Conservation (phyloP, 2,113 vertebrate genomes). For the Dunckerocampus dactyliophorus region DNA sequence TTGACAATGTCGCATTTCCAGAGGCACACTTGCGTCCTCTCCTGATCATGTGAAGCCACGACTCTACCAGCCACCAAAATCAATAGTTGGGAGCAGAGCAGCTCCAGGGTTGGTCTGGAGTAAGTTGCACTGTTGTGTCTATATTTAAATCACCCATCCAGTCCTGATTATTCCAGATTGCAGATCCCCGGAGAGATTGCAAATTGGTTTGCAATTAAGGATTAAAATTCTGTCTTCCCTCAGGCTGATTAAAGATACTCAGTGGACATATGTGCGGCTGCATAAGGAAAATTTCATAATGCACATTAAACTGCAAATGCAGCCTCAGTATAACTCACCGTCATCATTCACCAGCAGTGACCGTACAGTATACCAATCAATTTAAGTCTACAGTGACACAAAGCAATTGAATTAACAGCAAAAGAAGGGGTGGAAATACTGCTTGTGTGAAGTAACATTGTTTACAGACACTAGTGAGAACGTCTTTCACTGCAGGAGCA, state of each 20-base stretch:
- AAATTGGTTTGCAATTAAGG: conserved; percentile 12
- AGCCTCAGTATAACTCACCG: background rate
- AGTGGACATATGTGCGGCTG: background rate
- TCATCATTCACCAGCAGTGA: background rate
- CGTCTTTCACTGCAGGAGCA: conserved; percentile 21
- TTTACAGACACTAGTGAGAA: conserved; percentile 23
- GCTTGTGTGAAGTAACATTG: conserved; percentile 28
- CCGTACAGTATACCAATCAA: background rate
- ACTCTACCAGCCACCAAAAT: conserved; percentile 42
- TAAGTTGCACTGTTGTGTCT: conserved; percentile 4
- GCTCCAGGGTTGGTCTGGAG: conserved; percentile 32
- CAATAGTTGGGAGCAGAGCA: conserved; percentile 44
- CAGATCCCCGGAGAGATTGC: conserved; percentile 6
- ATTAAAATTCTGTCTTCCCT: conserved; percentile 4
- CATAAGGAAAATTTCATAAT: conserved; percentile 2
- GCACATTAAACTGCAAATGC: background rate
- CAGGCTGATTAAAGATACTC: conserved; percentile 1
- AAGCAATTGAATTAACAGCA: background rate
- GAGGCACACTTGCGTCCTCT: conserved; percentile 11
- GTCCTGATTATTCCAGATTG: conserved; percentile 6
- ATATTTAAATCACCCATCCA: background rate
- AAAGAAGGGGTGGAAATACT: background rate
- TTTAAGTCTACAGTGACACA: background rate
- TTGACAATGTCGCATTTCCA: conserved; percentile 33
- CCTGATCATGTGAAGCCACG: conserved; percentile 22